phyloP scores from a whole-genome alignment of 2,888 invertebrate genomes.

The Eulithis prunata region DNA sequence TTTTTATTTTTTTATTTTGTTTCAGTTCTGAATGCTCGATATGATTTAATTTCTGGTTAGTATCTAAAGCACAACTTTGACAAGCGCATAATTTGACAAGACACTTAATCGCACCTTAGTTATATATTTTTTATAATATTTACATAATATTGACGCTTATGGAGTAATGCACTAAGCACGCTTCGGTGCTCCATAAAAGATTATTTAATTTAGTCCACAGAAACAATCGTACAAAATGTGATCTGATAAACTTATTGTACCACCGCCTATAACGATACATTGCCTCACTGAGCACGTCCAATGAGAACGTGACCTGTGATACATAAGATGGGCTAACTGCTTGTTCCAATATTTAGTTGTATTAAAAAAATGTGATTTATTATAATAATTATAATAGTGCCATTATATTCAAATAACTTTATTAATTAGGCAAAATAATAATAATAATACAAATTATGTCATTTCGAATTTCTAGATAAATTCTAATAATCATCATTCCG shows the following conservation, averaged over 20 bases:
- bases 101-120: conserved; percentile 12
- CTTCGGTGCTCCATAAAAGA: not conserved
- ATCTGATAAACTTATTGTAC: conserved; percentile 3
- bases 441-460: too few relatives aligned
- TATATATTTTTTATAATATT: conserved; percentile 25
- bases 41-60: conserved; percentile 55
- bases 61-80: conserved; percentile 47
- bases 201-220: conserved; percentile 7
- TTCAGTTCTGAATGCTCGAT: conserved; percentile 78
- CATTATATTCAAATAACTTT: not conserved
- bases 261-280: too few relatives aligned
- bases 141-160: conserved; percentile 13
- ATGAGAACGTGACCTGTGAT: too few relatives aligned
- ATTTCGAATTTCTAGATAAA: too few relatives aligned
- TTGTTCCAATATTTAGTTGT: too few relatives aligned
- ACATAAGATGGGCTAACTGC: too few relatives aligned
- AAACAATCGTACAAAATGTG: conserved; percentile 15
- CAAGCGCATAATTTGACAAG: conserved; percentile 15
- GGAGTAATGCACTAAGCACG: not conserved
- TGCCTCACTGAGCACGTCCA: too few relatives aligned
- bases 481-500: too few relatives aligned
- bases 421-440: not conserved
- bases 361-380: not conserved
- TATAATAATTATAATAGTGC: not conserved
- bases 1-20: conserved; percentile 62